Percentiles rank a stretch among this genome's conserved stretches.
phyloP scores from a whole-genome alignment of 2,113 vertebrate species.

The Eulacestoma nigropectus region DNA sequence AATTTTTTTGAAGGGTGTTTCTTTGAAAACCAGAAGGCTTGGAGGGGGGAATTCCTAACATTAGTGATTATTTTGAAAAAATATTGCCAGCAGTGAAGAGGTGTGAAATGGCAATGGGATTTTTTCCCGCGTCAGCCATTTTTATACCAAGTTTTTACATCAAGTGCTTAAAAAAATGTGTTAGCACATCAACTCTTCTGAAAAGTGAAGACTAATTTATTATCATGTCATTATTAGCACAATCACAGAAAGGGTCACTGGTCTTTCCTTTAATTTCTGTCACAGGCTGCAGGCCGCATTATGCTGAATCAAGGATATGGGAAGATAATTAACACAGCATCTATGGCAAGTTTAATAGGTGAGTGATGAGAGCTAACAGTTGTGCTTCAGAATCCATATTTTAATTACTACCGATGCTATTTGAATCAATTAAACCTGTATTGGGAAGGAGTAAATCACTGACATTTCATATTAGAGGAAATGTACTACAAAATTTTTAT shows the following conservation, averaged over 20 bases:
- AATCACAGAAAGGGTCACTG: conserved; percentile 82
- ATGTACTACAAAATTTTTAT: conserved; percentile 73
- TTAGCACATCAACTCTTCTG: conserved; percentile 73
- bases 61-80: neutral
- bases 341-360: conserved; percentile 96
- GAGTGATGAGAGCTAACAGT: conserved; percentile 84
- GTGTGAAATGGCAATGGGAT: neutral
- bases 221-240: conserved; percentile 80
- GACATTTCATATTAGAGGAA: conserved; percentile 62
- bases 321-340: conserved; percentile 95
- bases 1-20: neutral
- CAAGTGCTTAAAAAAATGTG: conserved; percentile 58
- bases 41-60: neutral
- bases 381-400: conserved; percentile 75
- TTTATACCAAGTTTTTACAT: conserved; percentile 66
- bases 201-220: conserved; percentile 82
- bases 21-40: neutral
- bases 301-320: conserved; percentile 93
- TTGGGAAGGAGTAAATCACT: conserved; percentile 72
- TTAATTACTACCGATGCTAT: conserved; percentile 75
- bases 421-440: conserved; percentile 63
- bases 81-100: neutral
- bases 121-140: conserved; percentile 52
- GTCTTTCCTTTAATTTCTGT: conserved; percentile 84
- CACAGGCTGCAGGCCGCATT: conserved; percentile 87